Percentiles rank a stretch among this genome's conserved stretches.
Evolutionary conservation across 1,140 invertebrate genomes (phyloP).

Genomic region (Drosophila tristis): DNA sequence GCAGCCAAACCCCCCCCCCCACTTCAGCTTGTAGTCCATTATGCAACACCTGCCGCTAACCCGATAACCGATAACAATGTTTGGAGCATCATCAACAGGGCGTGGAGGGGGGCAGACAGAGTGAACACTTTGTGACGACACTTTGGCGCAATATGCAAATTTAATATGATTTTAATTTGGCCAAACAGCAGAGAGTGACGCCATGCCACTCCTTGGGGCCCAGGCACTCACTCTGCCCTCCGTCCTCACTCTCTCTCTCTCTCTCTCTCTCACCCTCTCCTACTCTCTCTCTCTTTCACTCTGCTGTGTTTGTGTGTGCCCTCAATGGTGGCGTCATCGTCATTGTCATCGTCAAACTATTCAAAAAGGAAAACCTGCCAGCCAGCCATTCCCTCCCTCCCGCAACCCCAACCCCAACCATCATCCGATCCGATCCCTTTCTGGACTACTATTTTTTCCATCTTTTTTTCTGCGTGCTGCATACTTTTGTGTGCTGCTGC

Average conservation of each 20-base stretch:
- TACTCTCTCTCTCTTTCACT: not conserved
- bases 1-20: not conserved
- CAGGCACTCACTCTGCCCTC: not conserved
- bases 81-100: constrained; percentile 2
- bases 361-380: constrained; percentile 41
- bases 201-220: constrained; percentile 5
- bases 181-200: constrained; percentile 26
- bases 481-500: constrained; percentile 49
- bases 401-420: not conserved
- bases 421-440: constrained; percentile 7
- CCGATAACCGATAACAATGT: constrained; percentile 48
- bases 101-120: no score
- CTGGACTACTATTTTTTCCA: constrained; percentile 5
- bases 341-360: constrained; percentile 67
- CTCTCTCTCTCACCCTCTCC: not conserved
- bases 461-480: constrained; percentile 33
- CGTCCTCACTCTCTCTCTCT: not conserved
- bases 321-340: constrained; percentile 21
- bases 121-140: constrained; percentile 31
- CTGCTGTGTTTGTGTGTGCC: not conserved
- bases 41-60: constrained; percentile 53
- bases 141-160: constrained; percentile 71
- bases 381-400: not conserved
- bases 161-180: constrained; percentile 82
- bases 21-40: constrained; percentile 7